phyloP scores from a whole-genome alignment of 2,797 vertebrate genomes.

The Liparis tanakae region DNA sequence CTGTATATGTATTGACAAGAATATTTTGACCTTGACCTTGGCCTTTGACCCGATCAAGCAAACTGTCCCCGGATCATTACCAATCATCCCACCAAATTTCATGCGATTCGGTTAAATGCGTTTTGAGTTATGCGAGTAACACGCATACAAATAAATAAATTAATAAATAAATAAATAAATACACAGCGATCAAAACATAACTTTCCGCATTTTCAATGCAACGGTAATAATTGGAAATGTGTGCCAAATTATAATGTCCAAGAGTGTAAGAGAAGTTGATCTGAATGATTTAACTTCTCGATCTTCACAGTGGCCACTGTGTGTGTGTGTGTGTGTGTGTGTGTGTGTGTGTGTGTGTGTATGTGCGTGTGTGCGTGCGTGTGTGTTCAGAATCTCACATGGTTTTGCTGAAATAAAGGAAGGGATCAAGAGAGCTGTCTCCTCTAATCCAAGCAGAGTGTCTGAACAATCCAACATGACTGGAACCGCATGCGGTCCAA shows the following conservation, averaged over 20 bases:
- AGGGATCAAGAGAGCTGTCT: conserved; percentile 14
- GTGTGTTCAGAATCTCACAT: conserved; percentile 9
- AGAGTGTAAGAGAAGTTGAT: conserved; percentile 9
- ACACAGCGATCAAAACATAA: too few relatives aligned
- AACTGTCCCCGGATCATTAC: too few relatives aligned
- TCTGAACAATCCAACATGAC: conserved; percentile 3
- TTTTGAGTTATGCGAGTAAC: too few relatives aligned
- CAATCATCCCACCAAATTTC: too few relatives aligned
- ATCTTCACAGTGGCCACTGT: not conserved
- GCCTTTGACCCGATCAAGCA: too few relatives aligned
- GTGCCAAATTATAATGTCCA: conserved; percentile 14
- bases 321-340: too few relatives aligned
- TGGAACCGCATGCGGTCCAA: not conserved
- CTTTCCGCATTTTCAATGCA: too few relatives aligned
- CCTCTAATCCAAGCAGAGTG: conserved; percentile 35
- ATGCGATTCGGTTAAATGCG: too few relatives aligned
- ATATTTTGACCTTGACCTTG: too few relatives aligned
- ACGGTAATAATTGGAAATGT: conserved; percentile 16
- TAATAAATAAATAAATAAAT: too few relatives aligned
- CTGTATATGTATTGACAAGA: too few relatives aligned
- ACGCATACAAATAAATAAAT: too few relatives aligned
- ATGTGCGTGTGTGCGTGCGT: not conserved
- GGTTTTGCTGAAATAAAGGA: conserved; percentile 12
- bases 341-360: conserved; percentile 1
- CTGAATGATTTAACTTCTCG: conserved; percentile 11